Conservation (phyloP, 64 coral and sea anemone species). For the Platygyra sinensis region DNA sequence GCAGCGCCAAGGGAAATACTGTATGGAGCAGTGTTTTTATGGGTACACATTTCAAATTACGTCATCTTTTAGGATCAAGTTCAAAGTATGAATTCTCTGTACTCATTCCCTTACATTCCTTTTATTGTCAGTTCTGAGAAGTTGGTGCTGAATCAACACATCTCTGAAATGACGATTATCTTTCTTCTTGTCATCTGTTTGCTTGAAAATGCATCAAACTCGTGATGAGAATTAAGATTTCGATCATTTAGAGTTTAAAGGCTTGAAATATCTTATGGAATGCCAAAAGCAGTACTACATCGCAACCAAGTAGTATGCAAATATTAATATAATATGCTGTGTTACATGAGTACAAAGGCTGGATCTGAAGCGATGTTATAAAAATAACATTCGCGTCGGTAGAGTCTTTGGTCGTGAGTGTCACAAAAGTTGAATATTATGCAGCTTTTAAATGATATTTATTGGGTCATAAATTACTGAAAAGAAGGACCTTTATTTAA, state of each 20-base stretch:
- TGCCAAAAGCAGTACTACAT: background rate
- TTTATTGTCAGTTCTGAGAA: background rate
- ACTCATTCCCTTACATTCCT: background rate
- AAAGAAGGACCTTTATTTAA: background rate
- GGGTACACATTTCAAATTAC: background rate
- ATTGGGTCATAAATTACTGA: background rate
- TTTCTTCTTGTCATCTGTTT: background rate
- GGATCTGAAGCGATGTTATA: background rate
- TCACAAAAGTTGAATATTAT: background rate
- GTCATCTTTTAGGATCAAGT: background rate
- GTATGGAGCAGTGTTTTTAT: background rate
- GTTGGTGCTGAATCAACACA: background rate
- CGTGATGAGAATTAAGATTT: background rate
- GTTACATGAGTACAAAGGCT: background rate
- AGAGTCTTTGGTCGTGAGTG: too few relatives aligned
- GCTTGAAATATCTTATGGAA: background rate
- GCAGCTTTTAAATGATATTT: background rate
- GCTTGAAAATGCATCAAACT: background rate
- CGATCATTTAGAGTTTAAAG: background rate
- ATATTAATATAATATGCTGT: background rate
- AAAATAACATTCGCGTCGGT: too few relatives aligned
- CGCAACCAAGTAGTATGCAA: background rate
- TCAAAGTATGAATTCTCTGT: background rate
- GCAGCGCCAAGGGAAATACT: background rate
- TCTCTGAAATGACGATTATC: too few relatives aligned